A percentile compares a stretch with the other conserved stretches of the same genome.
Evolutionary conservation across 2,797 vertebrate species (phyloP).

Genomic region (Chiroxiphia lanceolata): DNA sequence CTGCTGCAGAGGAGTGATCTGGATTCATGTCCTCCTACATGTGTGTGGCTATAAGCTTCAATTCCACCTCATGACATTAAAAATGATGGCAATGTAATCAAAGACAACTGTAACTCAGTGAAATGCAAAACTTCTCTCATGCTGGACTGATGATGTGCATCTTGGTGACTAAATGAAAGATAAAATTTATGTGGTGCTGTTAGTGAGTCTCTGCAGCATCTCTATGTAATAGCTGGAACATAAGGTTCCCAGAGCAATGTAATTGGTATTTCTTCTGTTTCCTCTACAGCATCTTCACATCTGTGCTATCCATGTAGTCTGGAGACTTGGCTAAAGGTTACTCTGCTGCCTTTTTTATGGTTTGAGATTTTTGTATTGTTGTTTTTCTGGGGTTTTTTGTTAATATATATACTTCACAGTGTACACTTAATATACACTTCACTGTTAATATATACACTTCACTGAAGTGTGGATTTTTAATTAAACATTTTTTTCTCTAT

Average conservation of each 20-base stretch:
- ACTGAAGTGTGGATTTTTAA: not conserved
- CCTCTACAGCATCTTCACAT: not conserved
- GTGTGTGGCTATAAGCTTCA: not conserved
- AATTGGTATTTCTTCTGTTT: not conserved
- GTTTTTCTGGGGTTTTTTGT: not conserved
- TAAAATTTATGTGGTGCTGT: not conserved
- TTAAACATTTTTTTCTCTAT: not conserved
- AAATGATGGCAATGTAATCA: not conserved
- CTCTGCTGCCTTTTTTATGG: not conserved
- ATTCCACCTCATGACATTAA: not conserved
- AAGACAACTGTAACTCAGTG: not conserved
- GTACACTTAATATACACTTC: no score
- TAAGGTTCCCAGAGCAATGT: not conserved
- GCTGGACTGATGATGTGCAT: not conserved
- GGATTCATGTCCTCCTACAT: not conserved
- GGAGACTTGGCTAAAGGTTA: not conserved
- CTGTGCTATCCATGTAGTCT: not conserved
- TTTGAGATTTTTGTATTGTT: no score
- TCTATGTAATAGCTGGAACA: not conserved
- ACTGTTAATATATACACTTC: no score
- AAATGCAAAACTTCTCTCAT: not conserved
- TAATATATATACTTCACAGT: not conserved
- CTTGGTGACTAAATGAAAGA: not conserved
- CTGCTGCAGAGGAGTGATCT: not conserved
- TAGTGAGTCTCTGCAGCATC: not conserved